phyloP scores from a whole-genome alignment of 2,888 invertebrate species.

The Diabrotica balteata region DNA sequence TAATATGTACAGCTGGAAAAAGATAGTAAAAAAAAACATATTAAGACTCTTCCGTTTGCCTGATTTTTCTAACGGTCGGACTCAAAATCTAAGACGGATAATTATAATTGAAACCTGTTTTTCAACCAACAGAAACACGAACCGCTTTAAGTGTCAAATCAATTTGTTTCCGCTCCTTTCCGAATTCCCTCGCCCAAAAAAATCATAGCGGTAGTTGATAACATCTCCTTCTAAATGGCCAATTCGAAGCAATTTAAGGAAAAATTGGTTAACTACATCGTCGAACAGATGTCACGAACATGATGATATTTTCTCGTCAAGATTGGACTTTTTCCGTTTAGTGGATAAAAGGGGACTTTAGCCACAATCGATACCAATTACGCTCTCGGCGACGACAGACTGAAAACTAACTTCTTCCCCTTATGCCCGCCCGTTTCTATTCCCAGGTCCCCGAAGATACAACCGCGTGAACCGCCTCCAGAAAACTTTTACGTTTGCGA shows the following conservation, averaged over 20 bases:
- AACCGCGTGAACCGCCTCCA: slow-evolving; percentile 4
- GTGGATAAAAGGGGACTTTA: slow-evolving; percentile 10
- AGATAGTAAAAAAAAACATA: too few relatives aligned
- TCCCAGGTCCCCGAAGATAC: neutral
- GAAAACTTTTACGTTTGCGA: slow-evolving; percentile 1
- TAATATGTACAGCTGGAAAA: too few relatives aligned
- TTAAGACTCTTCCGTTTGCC: too few relatives aligned
- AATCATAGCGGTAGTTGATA: neutral
- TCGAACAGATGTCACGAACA: slow-evolving; percentile 27
- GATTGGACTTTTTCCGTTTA: slow-evolving; percentile 21
- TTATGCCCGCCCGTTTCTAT: neutral
- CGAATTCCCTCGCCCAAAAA: neutral
- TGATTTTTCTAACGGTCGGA: too few relatives aligned
- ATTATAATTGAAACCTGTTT: too few relatives aligned
- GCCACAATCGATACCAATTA: slow-evolving; percentile 28
- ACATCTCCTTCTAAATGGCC: slow-evolving; percentile 8
- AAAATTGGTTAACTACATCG: slow-evolving; percentile 23
- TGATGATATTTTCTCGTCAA: slow-evolving; percentile 15
- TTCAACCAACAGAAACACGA: too few relatives aligned
- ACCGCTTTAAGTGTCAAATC: too few relatives aligned
- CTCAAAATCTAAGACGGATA: too few relatives aligned
- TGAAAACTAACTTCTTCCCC: slow-evolving; percentile 2
- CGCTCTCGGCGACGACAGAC: slow-evolving; percentile 3
- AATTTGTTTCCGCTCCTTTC: too few relatives aligned
- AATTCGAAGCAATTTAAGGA: slow-evolving; percentile 22